These are phyloP conservation scores for Plectrocnemia conspersa DNA, from an alignment of 1,140 invertebrate species.

Conservation along the genomic window DNA sequence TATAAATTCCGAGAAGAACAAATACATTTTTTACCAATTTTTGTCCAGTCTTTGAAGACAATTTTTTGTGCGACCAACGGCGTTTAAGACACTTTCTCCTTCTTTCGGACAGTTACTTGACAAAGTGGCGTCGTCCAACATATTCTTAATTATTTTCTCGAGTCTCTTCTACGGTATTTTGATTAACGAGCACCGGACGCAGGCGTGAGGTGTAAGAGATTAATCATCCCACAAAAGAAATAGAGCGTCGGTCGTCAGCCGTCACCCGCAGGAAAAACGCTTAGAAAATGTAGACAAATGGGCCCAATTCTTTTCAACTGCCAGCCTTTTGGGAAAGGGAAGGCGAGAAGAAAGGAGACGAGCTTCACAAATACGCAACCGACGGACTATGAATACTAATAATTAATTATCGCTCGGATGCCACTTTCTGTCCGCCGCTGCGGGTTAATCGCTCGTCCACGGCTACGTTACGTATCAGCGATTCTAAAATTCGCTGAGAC, in stretches of 20 bases:
- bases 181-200: slow-evolving; percentile 16
- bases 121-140: slow-evolving; percentile 8
- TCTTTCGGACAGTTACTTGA: background rate
- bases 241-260: slow-evolving; percentile 21
- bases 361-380: background rate
- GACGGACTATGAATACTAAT: slow-evolving; percentile 11
- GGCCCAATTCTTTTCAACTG: slow-evolving; percentile 21
- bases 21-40: too few relatives aligned
- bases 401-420: slow-evolving; percentile 18
- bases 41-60: too few relatives aligned
- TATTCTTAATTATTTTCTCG: slow-evolving; percentile 16
- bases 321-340: background rate
- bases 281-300: slow-evolving; percentile 15
- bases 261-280: slow-evolving; percentile 18
- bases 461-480: too few relatives aligned
- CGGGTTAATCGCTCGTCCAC: slow-evolving; percentile 13
- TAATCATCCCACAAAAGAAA: slow-evolving; percentile 26
- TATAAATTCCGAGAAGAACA: too few relatives aligned
- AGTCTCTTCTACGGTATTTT: slow-evolving; percentile 1
- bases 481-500: too few relatives aligned
- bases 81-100: too few relatives aligned
- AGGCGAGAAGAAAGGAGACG: background rate
- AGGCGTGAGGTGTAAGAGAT: slow-evolving; percentile 20
- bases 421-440: slow-evolving; percentile 2
- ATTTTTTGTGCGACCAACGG: too few relatives aligned